phyloP scores from a whole-genome alignment of 1,140 invertebrate species.

The Goniozus legneri region DNA sequence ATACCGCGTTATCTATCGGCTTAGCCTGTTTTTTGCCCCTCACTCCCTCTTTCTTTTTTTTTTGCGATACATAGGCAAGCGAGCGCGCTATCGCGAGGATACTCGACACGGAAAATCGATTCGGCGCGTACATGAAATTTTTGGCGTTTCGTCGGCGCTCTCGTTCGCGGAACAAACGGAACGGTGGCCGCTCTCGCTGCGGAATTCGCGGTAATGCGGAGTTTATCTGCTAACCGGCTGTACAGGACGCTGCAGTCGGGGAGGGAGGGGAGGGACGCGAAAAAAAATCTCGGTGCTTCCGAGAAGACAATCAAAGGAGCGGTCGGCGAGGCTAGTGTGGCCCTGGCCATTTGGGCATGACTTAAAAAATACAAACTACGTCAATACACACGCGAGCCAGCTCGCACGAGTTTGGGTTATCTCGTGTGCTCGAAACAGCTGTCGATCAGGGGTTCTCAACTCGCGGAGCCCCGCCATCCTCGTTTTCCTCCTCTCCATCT shows the following conservation, averaged over 20 bases:
- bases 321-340: conserved; percentile 9
- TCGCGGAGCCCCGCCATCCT: too few species aligned
- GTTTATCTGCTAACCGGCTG: conserved; percentile 34
- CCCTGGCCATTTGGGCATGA: conserved; percentile 32
- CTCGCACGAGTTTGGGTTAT: conserved; percentile 36
- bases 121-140: neutral
- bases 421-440: conserved; percentile 41
- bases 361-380: conserved; percentile 29
- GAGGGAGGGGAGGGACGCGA: too few species aligned
- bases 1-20: too few species aligned
- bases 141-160: neutral
- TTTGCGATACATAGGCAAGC: too few species aligned
- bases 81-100: too few species aligned
- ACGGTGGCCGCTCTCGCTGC: conserved; percentile 3
- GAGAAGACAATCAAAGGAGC: conserved; percentile 46
- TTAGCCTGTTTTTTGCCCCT: too few species aligned
- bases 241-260: too few species aligned
- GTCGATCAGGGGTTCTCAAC: conserved; percentile 44
- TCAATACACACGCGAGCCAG: conserved; percentile 33
- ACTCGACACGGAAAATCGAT: too few species aligned
- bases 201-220: conserved; percentile 32
- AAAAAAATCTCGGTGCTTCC: conserved; percentile 36
- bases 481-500: too few species aligned
- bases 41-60: too few species aligned
- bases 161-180: neutral